Percentiles rank a stretch among this genome's conserved stretches.
Evolutionary conservation across 2,113 vertebrate species (phyloP).

Genomic region (Pseudorectes ferrugineus): DNA sequence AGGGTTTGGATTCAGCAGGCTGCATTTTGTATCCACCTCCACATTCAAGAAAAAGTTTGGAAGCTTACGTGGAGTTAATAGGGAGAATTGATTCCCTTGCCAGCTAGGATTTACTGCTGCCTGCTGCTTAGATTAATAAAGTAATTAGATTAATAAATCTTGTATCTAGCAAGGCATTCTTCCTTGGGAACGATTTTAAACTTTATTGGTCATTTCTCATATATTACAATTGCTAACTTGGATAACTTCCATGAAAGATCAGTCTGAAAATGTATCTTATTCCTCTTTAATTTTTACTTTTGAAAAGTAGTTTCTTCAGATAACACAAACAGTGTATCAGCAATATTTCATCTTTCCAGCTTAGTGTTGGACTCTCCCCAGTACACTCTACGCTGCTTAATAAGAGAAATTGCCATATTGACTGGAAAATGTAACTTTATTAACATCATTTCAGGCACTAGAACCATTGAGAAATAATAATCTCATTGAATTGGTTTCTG

Average conservation of each 20-base stretch:
- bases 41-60: neutral
- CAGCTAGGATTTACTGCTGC: neutral
- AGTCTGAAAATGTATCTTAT: neutral
- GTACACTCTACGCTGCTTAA: neutral
- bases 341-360: neutral
- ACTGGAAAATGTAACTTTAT: slow-evolving; percentile 52
- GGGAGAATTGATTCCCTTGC: neutral
- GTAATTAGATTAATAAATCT: slow-evolving; percentile 19
- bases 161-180: neutral
- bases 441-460: slow-evolving; percentile 7
- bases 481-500: neutral
- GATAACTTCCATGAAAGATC: neutral
- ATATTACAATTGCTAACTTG: neutral
- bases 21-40: neutral
- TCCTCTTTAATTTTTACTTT: slow-evolving; percentile 1
- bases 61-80: neutral
- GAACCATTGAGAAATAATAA: slow-evolving; percentile 6
- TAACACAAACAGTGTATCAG: neutral
- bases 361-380: neutral
- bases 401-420: slow-evolving; percentile 37
- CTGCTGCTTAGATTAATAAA: slow-evolving; percentile 29
- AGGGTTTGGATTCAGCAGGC: neutral
- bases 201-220: neutral
- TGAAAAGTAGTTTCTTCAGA: neutral
- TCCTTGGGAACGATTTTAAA: neutral